Conservation (phyloP, 2,113 vertebrate genomes). For the Sterrhoptilus dennistouni region DNA sequence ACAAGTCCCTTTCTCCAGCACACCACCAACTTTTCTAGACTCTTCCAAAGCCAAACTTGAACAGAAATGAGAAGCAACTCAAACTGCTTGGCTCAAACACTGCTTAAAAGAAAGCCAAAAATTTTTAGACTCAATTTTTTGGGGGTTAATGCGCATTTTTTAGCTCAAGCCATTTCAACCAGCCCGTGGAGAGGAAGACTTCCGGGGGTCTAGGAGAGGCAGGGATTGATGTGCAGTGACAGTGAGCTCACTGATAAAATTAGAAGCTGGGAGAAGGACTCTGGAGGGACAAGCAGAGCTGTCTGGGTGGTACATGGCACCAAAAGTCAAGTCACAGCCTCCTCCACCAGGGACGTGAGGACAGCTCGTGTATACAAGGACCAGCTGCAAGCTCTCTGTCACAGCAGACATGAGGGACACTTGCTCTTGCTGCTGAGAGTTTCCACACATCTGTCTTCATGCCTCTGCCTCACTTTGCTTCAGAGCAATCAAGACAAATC, state of each 20-base stretch:
- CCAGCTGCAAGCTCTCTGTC: not conserved
- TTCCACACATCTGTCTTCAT: not conserved
- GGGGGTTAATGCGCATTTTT: accelerated
- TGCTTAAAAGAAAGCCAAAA: not conserved
- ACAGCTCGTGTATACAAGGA: accelerated
- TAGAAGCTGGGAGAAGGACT: not conserved
- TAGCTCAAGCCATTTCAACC: not conserved
- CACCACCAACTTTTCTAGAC: not conserved
- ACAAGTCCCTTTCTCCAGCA: not conserved
- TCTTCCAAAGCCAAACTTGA: not conserved
- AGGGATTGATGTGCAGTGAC: not conserved
- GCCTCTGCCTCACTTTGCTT: not conserved
- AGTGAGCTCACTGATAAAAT: not conserved
- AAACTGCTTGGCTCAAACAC: not conserved
- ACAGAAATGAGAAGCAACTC: not conserved
- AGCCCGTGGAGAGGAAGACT: accelerated
- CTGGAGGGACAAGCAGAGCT: not conserved
- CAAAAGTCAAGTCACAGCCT: not conserved
- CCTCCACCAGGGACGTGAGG: not conserved
- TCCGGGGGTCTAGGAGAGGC: not conserved
- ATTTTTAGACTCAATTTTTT: accelerated
- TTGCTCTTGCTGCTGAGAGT: not conserved
- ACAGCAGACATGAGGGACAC: not conserved
- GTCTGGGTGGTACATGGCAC: not conserved
- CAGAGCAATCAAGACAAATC: not conserved